Base-by-base conservation (phyloP, 2,113 vertebrate species). In the Nanger granti region DNA sequence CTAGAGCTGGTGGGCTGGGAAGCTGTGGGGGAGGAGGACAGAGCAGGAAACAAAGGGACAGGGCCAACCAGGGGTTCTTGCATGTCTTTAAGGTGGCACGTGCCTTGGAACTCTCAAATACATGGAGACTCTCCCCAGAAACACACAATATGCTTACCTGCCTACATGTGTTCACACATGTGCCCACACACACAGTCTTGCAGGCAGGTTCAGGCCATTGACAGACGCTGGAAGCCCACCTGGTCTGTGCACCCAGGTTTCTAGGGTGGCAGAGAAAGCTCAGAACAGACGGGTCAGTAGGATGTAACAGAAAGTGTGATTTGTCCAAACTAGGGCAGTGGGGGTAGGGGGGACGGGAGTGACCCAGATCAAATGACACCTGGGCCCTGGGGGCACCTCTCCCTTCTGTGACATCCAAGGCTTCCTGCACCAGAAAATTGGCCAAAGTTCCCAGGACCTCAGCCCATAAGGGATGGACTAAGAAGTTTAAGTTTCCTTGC, bases 131-230 rank as follows among this genome's bases (percentile, higher is more conserved):
- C 80, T 47, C 41, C 44, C 79, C 54, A 47, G 79, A 88, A 69
- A 29, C 8, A 5, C 24, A 3, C 1, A 29, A 7, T 47, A 28
- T 3, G 17, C 31, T 37, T 24, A 29, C 37, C 10, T 7, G 11
- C 41, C 11, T 4, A 12, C 55, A 14, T 9, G 3, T 4, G 6
- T 29, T 4, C 26, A 28, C 34, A 49, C 79, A 47, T 5, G 13
- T 0, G 2, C 49, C 6, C 1, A 12, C 62, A 17, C 3, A 7
- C 1, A 22, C 62, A 15, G 29, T 64, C 54, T 80, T 64, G 6
- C 79, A 69, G 44, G 62, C 28, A 34, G 49, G 4, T 26, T n/a
- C 29, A 12, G 41, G 11, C 7, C 47, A 7, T 57, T 85, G 49
- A 31, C 34, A 22, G 20, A 73, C 49, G 3, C 66, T 60, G 7